These are phyloP conservation scores for Cheilosia vulpina DNA, from an alignment of 2,888 invertebrate genomes.

Conservation along the genomic window DNA sequence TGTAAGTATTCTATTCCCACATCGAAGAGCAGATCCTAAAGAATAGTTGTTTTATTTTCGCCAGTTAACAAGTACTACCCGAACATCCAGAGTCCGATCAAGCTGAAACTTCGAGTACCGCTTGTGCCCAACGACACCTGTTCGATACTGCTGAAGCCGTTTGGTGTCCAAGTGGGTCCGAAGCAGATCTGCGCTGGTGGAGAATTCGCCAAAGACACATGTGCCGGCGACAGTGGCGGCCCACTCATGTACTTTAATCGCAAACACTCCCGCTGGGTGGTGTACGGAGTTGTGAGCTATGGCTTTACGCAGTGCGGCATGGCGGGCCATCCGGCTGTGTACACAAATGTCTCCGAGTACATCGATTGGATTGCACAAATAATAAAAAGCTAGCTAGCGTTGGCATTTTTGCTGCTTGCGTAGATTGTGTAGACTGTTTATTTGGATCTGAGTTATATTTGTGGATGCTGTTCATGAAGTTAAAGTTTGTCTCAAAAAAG, in stretches of 20 bases:
- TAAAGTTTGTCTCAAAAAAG: constrained; percentile 27
- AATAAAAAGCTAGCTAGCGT: constrained; percentile 59
- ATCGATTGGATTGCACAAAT: constrained; percentile 86
- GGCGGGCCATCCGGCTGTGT: constrained; percentile 88
- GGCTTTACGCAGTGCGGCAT: constrained; percentile 87
- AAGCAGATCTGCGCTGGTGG: constrained; percentile 90
- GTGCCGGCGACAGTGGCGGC: constrained; percentile 89
- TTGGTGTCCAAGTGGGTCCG: constrained; percentile 84
- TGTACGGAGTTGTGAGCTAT: constrained; percentile 88
- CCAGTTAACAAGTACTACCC: constrained; percentile 82
- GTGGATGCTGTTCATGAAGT: constrained; percentile 35
- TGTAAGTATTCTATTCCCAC: constrained; percentile 77
- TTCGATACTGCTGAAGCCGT: constrained; percentile 83
- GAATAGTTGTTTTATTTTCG: constrained; percentile 31
- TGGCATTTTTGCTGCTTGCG: constrained; percentile 1
- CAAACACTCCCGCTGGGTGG: constrained; percentile 85
- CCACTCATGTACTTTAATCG: constrained; percentile 87
- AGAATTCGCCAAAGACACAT: constrained; percentile 87
- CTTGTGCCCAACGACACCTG: constrained; percentile 85
- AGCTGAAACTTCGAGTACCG: constrained; percentile 87
- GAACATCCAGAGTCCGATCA: constrained; percentile 85
- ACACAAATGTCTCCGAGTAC: constrained; percentile 87
- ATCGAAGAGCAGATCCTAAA: background rate
- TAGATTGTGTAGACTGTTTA: constrained; percentile 39
- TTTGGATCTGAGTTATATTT: constrained; percentile 56